These are phyloP conservation scores for Stictonetta naevosa DNA, from an alignment of 2,113 vertebrate species.

Conservation along the genomic window DNA sequence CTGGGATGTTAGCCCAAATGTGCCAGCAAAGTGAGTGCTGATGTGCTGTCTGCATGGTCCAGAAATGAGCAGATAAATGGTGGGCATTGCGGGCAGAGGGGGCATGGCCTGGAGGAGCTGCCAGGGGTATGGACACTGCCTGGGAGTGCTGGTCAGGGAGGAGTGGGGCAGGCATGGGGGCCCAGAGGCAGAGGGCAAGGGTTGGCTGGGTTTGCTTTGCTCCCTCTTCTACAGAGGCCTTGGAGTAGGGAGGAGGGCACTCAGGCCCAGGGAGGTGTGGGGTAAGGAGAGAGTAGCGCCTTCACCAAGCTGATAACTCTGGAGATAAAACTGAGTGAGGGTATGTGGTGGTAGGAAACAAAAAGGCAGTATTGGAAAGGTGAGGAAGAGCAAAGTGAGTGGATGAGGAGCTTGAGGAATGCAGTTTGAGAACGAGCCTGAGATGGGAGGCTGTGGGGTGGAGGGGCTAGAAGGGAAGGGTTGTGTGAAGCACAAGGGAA, in stretches of 20 bases:
- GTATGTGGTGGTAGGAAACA: not conserved
- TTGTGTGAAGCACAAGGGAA: no score
- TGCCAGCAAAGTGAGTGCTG: not conserved
- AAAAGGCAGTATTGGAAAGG: not conserved
- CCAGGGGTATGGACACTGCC: not conserved
- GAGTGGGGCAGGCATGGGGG: not conserved
- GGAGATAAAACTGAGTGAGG: not conserved
- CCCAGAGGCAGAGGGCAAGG: not conserved
- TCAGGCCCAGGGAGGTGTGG: not conserved
- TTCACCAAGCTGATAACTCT: not conserved
- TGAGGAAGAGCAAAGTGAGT: not conserved
- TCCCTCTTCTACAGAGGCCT: not conserved
- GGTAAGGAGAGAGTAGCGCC: fast-evolving
- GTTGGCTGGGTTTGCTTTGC: not conserved
- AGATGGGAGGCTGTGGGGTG: not conserved
- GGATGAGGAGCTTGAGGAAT: not conserved
- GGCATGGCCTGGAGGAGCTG: not conserved
- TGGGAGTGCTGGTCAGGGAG: not conserved
- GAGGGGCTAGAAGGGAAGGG: not conserved
- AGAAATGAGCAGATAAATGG: not conserved
- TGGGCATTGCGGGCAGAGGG: not conserved
- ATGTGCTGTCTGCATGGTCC: not conserved
- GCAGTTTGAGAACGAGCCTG: not conserved
- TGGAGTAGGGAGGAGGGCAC: not conserved
- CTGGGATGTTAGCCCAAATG: not conserved